A percentile compares a stretch with the other conserved stretches of the same genome.
phyloP scores from a whole-genome alignment of 1,140 invertebrate genomes.

The Megalonaias nervosa region DNA sequence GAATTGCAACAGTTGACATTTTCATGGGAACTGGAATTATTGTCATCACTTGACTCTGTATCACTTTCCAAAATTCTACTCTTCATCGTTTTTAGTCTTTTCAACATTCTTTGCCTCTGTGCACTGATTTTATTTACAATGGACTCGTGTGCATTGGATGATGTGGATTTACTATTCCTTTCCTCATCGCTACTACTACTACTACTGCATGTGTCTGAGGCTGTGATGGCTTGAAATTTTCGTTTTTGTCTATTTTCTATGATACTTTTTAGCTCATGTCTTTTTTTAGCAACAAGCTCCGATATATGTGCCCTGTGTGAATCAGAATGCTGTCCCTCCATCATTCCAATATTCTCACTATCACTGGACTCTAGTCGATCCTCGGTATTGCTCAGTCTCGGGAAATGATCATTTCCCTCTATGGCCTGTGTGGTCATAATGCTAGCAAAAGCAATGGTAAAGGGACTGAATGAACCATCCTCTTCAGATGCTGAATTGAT shows the following conservation, averaged over 20 bases:
- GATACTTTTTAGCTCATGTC: too few species aligned
- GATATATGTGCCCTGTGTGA: neutral
- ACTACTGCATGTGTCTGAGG: neutral
- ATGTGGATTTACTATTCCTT: neutral
- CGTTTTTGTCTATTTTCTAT: neutral
- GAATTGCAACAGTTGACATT: neutral
- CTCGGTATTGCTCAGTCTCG: constrained; percentile 20
- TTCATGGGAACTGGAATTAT: constrained; percentile 13
- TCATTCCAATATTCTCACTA: constrained; percentile 10
- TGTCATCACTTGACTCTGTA: constrained; percentile 43
- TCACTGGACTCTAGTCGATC: constrained; percentile 25
- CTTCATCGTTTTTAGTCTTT: constrained; percentile 49
- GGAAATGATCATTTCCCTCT: constrained; percentile 32
- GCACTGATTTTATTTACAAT: neutral
- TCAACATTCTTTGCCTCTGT: constrained; percentile 44
- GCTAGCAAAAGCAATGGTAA: constrained; percentile 63
- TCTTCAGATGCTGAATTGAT: constrained; percentile 25
- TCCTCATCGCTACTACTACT: neutral
- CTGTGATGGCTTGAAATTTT: neutral
- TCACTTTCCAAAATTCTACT: constrained; percentile 49
- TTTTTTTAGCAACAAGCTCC: too few species aligned
- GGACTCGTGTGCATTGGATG: neutral
- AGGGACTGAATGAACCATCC: constrained; percentile 54
- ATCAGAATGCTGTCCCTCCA: constrained; percentile 3
- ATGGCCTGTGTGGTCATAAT: constrained; percentile 53